Base-by-base conservation (phyloP, 2,113 vertebrate genomes). In the Phrynosoma platyrhinos region DNA sequence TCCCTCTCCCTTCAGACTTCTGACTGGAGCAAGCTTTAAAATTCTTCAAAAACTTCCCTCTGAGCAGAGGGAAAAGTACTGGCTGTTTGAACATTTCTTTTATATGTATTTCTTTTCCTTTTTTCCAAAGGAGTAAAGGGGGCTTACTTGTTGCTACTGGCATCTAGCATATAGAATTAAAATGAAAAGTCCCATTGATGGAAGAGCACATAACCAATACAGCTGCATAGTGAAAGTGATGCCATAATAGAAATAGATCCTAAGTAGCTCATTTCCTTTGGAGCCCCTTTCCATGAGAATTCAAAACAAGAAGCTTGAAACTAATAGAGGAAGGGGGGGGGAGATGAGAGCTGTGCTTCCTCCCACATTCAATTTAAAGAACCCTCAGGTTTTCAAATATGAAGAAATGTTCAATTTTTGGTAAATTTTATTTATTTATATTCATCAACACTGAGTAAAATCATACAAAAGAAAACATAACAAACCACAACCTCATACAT, bases 101-200 rank as follows among this genome's bases (percentile, higher is more conserved):
- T 79, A 13, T n/a, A 72, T 87, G 75, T 79, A 69, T 88, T 94
- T 90, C 84, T 23, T 82, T 12, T 27, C 9, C 12, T 53, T 32
- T 1, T 85, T 66, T 88, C 6, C 8, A 88, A 85, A 0, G 1
- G 2, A 10, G 76, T 91, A 74, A 92, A 79, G 85, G 82, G 47
- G 0, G 1, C 7, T 83, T 58, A 21, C 10, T 47, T 85, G 2
- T 25, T 88, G 20, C 69, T 71, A 36, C 0, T 86, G 27, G n/a
- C 78, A 75, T 23, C 1, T 18, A 40, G 9, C 66, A 12, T 20
- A 1, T 2, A 10, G 82, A 88, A 91, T 75, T 25, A 23, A 87
- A 90, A 82, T 52, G 9, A 87, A 89, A 55, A 0, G 0, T 83
- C 7, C 13, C 36, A 3, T 83, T 88, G 88, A 42, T 21, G 62